Conservation (phyloP, 2,888 invertebrate genomes). For the Apeira syringaria region DNA sequence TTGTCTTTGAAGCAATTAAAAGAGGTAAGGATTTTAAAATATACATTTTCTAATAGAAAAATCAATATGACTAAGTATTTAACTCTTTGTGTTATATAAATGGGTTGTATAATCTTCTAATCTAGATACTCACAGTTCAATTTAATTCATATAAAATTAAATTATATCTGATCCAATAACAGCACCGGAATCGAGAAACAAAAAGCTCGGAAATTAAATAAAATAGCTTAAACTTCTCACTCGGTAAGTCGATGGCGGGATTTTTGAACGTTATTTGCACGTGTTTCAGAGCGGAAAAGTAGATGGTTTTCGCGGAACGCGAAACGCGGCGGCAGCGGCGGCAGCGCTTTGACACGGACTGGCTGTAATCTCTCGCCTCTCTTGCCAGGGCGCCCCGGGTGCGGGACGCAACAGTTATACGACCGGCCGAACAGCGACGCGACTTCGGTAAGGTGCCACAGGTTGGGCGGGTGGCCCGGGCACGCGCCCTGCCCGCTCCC, state of each 20-base stretch:
- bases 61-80: too few species aligned
- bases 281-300: constrained; percentile 62
- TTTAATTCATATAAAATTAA: neutral
- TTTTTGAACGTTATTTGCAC: constrained; percentile 41
- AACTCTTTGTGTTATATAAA: too few species aligned
- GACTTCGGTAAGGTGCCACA: constrained; percentile 54
- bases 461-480: constrained; percentile 78
- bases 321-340: constrained; percentile 32
- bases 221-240: constrained; percentile 10
- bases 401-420: constrained; percentile 80
- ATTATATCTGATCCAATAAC: constrained; percentile 13
- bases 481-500: constrained; percentile 52
- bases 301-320: constrained; percentile 33
- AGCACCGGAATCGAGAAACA: neutral
- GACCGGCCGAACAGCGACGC: neutral
- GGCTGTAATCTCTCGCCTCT: constrained; percentile 31
- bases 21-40: too few species aligned
- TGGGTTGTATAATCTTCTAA: neutral
- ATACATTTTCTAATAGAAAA: too few species aligned
- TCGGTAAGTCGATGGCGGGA: constrained; percentile 16
- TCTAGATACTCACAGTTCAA: constrained; percentile 1
- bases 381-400: constrained; percentile 40
- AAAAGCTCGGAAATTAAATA: neutral
- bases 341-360: constrained; percentile 25
- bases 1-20: neutral